Conservation (phyloP, 2,888 invertebrate genomes). For the Meloe dianella region DNA sequence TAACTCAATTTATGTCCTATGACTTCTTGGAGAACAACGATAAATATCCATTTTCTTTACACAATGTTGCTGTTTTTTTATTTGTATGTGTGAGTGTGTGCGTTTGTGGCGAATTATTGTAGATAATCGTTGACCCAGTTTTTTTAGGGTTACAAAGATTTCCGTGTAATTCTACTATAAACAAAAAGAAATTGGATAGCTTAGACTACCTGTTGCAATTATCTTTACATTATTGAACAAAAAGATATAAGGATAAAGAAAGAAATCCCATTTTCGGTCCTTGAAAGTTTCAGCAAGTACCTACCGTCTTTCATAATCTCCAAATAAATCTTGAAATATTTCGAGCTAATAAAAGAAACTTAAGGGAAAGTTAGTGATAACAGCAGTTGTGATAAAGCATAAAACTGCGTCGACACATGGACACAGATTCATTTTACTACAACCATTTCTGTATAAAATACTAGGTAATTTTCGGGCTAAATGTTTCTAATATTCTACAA, state of each 20-base stretch:
- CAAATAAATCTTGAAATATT: too few relatives aligned
- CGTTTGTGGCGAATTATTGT: not conserved
- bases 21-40: not conserved
- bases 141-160: not conserved
- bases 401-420: too few relatives aligned
- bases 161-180: not conserved
- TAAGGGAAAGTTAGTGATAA: too few relatives aligned
- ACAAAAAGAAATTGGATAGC: not conserved
- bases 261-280: too few relatives aligned
- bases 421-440: too few relatives aligned
- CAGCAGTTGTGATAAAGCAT: too few relatives aligned
- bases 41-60: conserved; percentile 4
- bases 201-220: conserved; percentile 7
- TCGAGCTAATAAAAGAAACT: too few relatives aligned
- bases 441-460: too few relatives aligned
- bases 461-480: too few relatives aligned
- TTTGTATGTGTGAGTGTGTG: not conserved
- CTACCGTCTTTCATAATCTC: too few relatives aligned
- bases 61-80: not conserved
- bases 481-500: too few relatives aligned
- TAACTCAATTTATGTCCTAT: not conserved
- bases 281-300: too few relatives aligned
- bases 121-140: not conserved
- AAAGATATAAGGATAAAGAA: not conserved
- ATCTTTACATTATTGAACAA: not conserved